A percentile compares a stretch with the other conserved stretches of the same genome.
These are phyloP conservation scores for Hofmannophila pseudospretella DNA, from an alignment of 2,888 invertebrate species.

Conservation along the genomic window DNA sequence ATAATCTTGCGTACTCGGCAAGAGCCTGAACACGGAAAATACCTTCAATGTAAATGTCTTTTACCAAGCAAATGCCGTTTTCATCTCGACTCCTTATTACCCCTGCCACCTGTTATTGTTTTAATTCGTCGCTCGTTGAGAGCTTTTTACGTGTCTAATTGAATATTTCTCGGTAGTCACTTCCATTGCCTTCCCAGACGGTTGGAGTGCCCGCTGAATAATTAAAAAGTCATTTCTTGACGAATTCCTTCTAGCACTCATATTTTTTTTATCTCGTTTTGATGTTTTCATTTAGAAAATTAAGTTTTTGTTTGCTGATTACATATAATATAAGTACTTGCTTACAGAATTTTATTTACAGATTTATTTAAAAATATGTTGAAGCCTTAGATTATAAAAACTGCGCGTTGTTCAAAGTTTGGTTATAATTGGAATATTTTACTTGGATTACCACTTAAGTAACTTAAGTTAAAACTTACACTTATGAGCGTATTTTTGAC, in stretches of 20 bases:
- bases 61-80: constrained; percentile 15
- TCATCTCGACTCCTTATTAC: constrained; percentile 15
- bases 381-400: too few species aligned
- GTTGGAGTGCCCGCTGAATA: constrained; percentile 37
- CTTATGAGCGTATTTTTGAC: too few species aligned
- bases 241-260: constrained; percentile 15
- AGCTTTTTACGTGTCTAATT: constrained; percentile 39
- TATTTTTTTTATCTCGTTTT: constrained; percentile 12
- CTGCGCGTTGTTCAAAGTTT: too few species aligned
- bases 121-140: constrained; percentile 22
- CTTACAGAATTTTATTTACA: too few species aligned
- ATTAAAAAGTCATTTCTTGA: constrained; percentile 33
- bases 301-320: too few species aligned
- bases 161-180: constrained; percentile 33
- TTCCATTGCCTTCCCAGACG: constrained; percentile 15
- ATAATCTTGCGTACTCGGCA: neutral
- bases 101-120: constrained; percentile 28
- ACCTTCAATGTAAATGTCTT: constrained; percentile 23
- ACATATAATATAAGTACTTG: too few species aligned
- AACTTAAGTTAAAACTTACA: too few species aligned
- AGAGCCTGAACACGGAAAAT: constrained; percentile 14
- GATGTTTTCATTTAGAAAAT: too few species aligned
- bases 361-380: too few species aligned
- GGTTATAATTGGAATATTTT: too few species aligned
- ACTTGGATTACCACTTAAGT: too few species aligned